Conservation (phyloP, 2,797 vertebrate species). For the Urosaurus nigricauda region DNA sequence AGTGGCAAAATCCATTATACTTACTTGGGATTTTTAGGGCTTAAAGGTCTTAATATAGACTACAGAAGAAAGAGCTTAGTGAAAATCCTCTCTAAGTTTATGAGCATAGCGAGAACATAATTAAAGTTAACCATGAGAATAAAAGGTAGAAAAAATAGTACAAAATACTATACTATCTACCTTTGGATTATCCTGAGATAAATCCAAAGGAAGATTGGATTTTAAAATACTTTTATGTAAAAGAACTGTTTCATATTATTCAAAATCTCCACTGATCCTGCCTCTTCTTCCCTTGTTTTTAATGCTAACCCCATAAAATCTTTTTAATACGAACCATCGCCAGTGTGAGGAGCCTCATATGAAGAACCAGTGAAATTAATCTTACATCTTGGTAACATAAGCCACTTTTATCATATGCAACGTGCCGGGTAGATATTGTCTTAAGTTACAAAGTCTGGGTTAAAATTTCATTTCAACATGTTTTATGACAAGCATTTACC, state of each 20-base stretch:
- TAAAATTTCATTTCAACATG: too few relatives aligned
- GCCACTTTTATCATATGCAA: not conserved
- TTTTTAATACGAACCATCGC: not conserved
- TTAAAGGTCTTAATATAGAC: slow-evolving; percentile 66
- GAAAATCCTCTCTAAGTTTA: slow-evolving; percentile 69
- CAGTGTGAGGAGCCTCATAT: not conserved
- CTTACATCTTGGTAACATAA: not conserved
- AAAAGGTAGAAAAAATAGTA: slow-evolving; percentile 41
- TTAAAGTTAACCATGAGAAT: slow-evolving; percentile 69
- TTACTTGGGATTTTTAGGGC: slow-evolving; percentile 56
- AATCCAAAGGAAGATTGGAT: slow-evolving; percentile 41
- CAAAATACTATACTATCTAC: slow-evolving; percentile 47
- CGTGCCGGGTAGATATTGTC: not conserved
- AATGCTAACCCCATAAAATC: slow-evolving; percentile 7
- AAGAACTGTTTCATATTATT: slow-evolving; percentile 13
- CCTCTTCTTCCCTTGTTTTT: slow-evolving; percentile 11
- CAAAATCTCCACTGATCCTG: slow-evolving; percentile 12
- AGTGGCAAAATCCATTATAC: slow-evolving; percentile 61
- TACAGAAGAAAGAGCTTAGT: slow-evolving; percentile 63
- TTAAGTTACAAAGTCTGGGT: not conserved
- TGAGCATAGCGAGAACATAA: slow-evolving; percentile 59
- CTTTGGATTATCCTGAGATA: slow-evolving; percentile 32
- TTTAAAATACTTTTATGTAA: slow-evolving; percentile 15
- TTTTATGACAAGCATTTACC: not conserved
- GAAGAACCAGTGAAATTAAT: not conserved